These are phyloP conservation scores for Hozukius guyotensis DNA, from an alignment of 2,797 vertebrate genomes.

Conservation along the genomic window DNA sequence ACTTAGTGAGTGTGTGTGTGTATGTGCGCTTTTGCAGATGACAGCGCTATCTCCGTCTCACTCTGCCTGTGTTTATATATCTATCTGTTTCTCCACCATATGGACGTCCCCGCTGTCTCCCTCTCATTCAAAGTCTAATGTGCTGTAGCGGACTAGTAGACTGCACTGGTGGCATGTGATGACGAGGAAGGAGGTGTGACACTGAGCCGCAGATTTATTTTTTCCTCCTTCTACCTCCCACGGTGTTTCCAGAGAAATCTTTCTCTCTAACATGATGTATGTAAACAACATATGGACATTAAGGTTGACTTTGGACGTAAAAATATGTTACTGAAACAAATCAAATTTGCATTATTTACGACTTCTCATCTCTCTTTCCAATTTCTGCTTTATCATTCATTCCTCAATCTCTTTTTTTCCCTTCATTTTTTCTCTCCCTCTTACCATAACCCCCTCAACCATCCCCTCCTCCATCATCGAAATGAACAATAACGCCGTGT, in stretches of 20 bases:
- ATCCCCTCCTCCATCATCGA: not conserved
- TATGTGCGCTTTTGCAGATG: slow-evolving; percentile 10
- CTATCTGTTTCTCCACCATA: not conserved
- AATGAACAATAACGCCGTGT: not conserved
- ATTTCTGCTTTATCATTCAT: not conserved
- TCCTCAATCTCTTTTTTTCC: not conserved
- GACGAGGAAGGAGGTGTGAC: slow-evolving; percentile 7
- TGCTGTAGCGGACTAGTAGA: slow-evolving; percentile 4
- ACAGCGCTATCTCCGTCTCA: not conserved
- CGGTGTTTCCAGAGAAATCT: not conserved
- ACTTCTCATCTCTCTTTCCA: not conserved
- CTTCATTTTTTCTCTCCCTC: not conserved
- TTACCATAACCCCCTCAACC: not conserved
- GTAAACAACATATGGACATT: no score
- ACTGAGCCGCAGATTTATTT: not conserved
- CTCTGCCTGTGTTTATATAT: not conserved
- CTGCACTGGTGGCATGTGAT: slow-evolving; percentile 5
- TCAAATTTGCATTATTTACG: not conserved
- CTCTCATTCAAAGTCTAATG: slow-evolving; percentile 10
- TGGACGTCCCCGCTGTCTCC: not conserved
- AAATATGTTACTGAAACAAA: not conserved
- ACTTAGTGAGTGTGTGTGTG: not conserved
- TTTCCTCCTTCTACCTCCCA: not conserved
- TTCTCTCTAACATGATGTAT: not conserved
- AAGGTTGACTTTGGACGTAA: not conserved